phyloP scores from a whole-genome alignment of 2,113 vertebrate genomes.

The Ochotona princeps region DNA sequence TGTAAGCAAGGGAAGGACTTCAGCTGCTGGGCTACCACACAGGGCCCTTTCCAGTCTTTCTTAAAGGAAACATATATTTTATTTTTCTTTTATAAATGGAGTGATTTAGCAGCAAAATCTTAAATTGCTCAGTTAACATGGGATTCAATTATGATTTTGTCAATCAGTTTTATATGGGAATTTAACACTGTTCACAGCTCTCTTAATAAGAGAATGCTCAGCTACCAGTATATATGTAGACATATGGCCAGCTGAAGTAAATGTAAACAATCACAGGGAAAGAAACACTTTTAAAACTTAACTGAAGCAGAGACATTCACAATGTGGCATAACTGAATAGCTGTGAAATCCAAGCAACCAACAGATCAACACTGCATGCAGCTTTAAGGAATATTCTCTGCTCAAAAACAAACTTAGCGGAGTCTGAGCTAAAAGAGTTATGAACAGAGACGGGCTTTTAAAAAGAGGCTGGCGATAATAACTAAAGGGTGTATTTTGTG shows the following conservation, averaged over 20 bases:
- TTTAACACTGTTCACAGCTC: slow-evolving; percentile 56
- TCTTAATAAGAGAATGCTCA: slow-evolving; percentile 62
- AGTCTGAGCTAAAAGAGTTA: slow-evolving; percentile 54
- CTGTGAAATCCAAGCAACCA: slow-evolving; percentile 27
- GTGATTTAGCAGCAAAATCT: slow-evolving; percentile 34
- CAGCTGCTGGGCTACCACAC: no score
- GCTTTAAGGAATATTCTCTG: slow-evolving; percentile 36
- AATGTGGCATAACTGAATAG: slow-evolving; percentile 47
- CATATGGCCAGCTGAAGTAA: slow-evolving; percentile 28
- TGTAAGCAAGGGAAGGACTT: no score
- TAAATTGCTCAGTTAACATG: slow-evolving; percentile 61
- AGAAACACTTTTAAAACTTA: slow-evolving; percentile 60
- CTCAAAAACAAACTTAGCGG: slow-evolving; percentile 63
- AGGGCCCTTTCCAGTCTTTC: not conserved
- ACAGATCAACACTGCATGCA: not conserved
- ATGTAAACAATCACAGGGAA: slow-evolving; percentile 40
- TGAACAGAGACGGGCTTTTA: slow-evolving; percentile 51
- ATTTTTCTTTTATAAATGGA: slow-evolving; percentile 60
- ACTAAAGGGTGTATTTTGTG: slow-evolving; percentile 63
- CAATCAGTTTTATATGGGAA: slow-evolving; percentile 41
- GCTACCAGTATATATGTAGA: not conserved
- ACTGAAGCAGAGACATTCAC: slow-evolving; percentile 3
- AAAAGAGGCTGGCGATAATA: slow-evolving; percentile 61
- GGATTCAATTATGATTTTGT: slow-evolving; percentile 52
- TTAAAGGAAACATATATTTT: slow-evolving; percentile 32